Base-by-base conservation (phyloP, 1,140 invertebrate genomes). In the Cydia fagiglandana region DNA sequence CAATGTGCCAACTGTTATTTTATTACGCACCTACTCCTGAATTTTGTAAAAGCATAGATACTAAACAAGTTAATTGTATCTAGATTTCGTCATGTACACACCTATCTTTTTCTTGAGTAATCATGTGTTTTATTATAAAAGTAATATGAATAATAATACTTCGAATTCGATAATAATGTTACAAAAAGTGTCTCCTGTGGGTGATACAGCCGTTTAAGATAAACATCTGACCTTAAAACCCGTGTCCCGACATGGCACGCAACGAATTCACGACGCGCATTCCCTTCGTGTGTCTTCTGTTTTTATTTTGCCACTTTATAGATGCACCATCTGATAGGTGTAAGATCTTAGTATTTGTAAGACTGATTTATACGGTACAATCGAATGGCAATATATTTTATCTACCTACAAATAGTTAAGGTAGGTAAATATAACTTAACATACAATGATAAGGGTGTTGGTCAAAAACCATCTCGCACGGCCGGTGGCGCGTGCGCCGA, bases 191-290 rank as follows among this genome's bases (percentile, higher is more conserved):
- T 91, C 88, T 91, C 87, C 84, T 76, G 85, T 84, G 86, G 87
- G 87, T 91, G 89, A 92, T 91, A 92, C 90, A 92, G 88, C 85
- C 89, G 89, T 92, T 92, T 91, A 92, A 92, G 91, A 92, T 92
- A 92, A 90, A 75, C 84, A 92, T 92, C 91, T 91, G 89, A 90
- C 86, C 89, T 86, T 86, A 82, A 70, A 70, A 80, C 82, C 82
- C 85, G 86, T 79, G 86, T 82, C 85, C 85, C 86, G 83, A 77
- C 84, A 80, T 79, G 86, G 88, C 85, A 87, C 85, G 86, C 89
- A 86, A 87, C 85, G 89, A 87, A 91, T 91, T 89, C 88, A 91
- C 88, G 88, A 91, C 78, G 88, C 82, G 84, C 86, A 87, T 92
- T 90, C 87, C 82, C 80, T 73, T 76, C 82, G 83, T 76, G 66